These are phyloP conservation scores for Anthonomus grandis DNA, from an alignment of 1,140 invertebrate genomes.

Conservation along the genomic window DNA sequence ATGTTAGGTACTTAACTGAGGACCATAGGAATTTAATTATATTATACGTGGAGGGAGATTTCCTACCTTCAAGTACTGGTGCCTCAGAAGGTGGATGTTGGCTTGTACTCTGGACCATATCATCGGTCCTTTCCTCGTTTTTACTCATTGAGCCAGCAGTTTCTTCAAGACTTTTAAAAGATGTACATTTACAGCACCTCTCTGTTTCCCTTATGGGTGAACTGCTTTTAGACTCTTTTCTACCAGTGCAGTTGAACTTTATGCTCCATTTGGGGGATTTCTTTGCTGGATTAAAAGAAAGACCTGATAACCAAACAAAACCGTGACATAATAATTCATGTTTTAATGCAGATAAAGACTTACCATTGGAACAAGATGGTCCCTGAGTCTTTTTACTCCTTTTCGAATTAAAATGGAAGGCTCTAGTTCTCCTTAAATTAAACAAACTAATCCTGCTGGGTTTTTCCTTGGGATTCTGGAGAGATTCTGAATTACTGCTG, in stretches of 20 bases:
- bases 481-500: constrained; percentile 33
- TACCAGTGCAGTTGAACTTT: constrained; percentile 57
- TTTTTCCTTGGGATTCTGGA: constrained; percentile 30
- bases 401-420: constrained; percentile 38
- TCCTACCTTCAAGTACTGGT: not conserved
- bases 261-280: constrained; percentile 61
- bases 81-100: no score
- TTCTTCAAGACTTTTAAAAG: constrained; percentile 58
- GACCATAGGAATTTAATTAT: not conserved
- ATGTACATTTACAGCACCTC: constrained; percentile 60
- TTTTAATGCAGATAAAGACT: not conserved
- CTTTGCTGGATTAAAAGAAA: constrained; percentile 43
- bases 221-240: constrained; percentile 53
- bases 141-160: constrained; percentile 33
- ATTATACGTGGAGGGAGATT: not conserved
- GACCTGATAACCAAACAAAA: not conserved
- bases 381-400: constrained; percentile 31
- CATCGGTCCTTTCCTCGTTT: not conserved
- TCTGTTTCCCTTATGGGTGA: constrained; percentile 49
- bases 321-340: not conserved
- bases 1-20: not conserved
- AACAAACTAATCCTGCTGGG: constrained; percentile 40
- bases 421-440: constrained; percentile 32
- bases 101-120: not conserved
- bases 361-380: constrained; percentile 9